Conservation (phyloP, 2,888 invertebrate genomes). For the Melitaea athalia region DNA sequence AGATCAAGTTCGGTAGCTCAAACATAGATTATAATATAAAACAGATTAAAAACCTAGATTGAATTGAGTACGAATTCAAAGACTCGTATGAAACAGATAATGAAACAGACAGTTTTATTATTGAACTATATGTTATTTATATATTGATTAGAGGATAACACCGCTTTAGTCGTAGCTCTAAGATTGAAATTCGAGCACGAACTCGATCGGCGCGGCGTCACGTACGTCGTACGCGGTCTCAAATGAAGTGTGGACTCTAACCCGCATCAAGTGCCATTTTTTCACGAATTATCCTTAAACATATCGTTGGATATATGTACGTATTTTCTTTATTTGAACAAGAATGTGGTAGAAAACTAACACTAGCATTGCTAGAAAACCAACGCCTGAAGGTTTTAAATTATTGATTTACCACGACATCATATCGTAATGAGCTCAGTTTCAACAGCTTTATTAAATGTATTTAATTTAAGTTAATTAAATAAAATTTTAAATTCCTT, state of each 20-base stretch:
- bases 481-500: too few species aligned
- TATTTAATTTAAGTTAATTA: too few species aligned
- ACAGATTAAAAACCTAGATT: background rate
- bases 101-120: background rate
- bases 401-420: too few species aligned
- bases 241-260: conserved; percentile 15
- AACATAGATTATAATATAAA: too few species aligned
- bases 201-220: background rate
- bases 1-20: too few species aligned
- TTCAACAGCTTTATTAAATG: too few species aligned
- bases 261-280: conserved; percentile 19
- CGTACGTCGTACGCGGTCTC: conserved; percentile 11
- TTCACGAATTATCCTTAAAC: conserved; percentile 17
- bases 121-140: background rate
- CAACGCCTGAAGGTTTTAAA: too few species aligned
- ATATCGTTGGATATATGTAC: background rate
- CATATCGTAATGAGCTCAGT: too few species aligned
- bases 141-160: background rate
- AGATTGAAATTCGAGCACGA: background rate
- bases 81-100: background rate
- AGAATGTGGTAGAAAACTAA: too few species aligned
- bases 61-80: too few species aligned
- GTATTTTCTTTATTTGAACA: background rate
- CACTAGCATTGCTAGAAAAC: too few species aligned
- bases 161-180: background rate